Evolutionary conservation across 2,888 invertebrate genomes (phyloP).

Genomic region (Callyntrura guangdongensis): DNA sequence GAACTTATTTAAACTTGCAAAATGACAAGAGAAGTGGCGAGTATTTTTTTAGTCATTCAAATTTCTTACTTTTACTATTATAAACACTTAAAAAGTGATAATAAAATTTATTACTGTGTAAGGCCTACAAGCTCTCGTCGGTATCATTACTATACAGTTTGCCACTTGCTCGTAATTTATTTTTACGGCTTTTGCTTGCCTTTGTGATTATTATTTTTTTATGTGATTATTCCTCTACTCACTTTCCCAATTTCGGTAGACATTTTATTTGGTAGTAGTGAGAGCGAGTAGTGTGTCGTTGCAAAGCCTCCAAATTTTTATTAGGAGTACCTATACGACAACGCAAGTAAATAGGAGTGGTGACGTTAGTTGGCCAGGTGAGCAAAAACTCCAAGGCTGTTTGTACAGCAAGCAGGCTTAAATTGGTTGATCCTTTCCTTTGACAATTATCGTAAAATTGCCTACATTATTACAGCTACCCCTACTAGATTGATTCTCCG

Average conservation of each 20-base stretch:
- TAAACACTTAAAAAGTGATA: background rate
- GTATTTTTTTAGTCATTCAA: background rate
- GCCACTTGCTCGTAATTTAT: constrained; percentile 36
- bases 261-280: background rate
- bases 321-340: background rate
- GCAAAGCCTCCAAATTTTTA: constrained; percentile 14
- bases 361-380: constrained; percentile 1
- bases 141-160: background rate
- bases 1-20: background rate
- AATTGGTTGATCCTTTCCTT: constrained; percentile 9
- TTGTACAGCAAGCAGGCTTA: background rate
- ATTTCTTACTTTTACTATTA: background rate
- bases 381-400: constrained; percentile 23
- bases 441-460: background rate
- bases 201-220: background rate
- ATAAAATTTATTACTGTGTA: constrained; percentile 20
- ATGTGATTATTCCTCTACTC: background rate
- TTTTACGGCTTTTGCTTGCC: background rate
- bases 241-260: constrained; percentile 12
- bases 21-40: background rate
- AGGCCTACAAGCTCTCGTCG: too few species aligned
- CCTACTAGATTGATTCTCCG: background rate
- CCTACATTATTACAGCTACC: background rate
- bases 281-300: background rate
- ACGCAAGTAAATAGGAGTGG: background rate